Base-by-base conservation (phyloP, 2,113 vertebrate genomes). In the Psettodes erumei region DNA sequence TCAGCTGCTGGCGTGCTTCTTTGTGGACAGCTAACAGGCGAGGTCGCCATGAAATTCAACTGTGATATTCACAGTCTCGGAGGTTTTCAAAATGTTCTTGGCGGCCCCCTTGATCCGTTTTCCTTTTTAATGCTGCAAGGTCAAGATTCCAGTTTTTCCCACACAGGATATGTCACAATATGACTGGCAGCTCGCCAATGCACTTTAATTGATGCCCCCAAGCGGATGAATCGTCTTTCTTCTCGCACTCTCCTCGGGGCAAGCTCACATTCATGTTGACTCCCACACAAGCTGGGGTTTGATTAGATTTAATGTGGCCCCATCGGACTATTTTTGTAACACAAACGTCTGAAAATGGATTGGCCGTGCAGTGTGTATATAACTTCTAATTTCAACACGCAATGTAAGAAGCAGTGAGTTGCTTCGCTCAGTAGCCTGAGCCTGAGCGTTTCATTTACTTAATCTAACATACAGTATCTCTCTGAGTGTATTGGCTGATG, bases 61-160 rank as follows among this genome's bases (percentile, higher is more conserved):
- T 19, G 7, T 68, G 3, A 28, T 15, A 33, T 53, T 32, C 12
- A 30, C 19, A 25, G 19, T 27, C 23, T 45, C 28, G n/a, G 8
- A 45, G 6, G 16, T 13, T 63, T 28, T 15, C 10, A 25, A n/a
- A 11, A 61, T 53, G n/a, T 48, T 40, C 18, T 69, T 9, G 12
- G 2, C 23, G 21, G 8, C n/a, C 9, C 13, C 8, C 3, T 6
- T 51, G 21, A 50, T 35, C 18, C 23, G 21, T 48, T 50, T 28
- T 42, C n/a, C 45, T 50, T 63, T 6, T 48, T 69, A 33, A 6
- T 28, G n/a, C 65, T 40, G 40, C 65, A 43, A 32, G 18, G n/a
- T 61, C 18, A 37, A 55, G 40, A 51, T 33, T 54, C 11, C 9
- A 38, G 16, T 21, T 19, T 5, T 18, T 19, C 13, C 56, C 50